These are phyloP conservation scores for Copsychus sechellarum DNA, from an alignment of 2,113 vertebrate species.

Conservation along the genomic window DNA sequence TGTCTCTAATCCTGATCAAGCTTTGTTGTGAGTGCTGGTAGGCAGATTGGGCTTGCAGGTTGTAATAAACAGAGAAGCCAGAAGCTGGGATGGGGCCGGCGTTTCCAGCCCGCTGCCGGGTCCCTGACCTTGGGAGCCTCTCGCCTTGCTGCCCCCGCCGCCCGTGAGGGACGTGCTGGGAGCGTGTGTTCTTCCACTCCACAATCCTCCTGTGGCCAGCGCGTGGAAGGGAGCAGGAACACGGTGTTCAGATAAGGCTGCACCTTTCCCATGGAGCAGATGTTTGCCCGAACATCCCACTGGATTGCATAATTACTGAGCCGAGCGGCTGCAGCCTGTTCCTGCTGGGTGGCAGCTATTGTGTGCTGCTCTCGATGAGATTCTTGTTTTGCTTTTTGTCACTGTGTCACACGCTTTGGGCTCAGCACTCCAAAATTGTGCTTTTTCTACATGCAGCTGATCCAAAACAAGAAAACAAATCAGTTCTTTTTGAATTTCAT, in stretches of 20 bases:
- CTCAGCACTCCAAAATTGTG: neutral
- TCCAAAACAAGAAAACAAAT: conserved; percentile 38
- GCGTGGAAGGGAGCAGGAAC: neutral
- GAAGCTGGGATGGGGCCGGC: neutral
- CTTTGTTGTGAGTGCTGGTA: neutral
- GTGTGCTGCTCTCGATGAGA: neutral
- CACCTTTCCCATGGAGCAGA: conserved; percentile 28
- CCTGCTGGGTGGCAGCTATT: neutral
- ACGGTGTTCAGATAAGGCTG: conserved; percentile 21
- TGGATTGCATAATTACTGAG: conserved; percentile 19
- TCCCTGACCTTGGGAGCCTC: neutral
- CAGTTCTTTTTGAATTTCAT: conserved; percentile 37
- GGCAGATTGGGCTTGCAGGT: neutral
- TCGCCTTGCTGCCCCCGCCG: fast-evolving
- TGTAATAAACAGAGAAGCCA: neutral
- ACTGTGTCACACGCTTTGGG: neutral
- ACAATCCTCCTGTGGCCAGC: neutral
- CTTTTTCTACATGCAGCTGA: neutral
- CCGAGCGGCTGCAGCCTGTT: neutral
- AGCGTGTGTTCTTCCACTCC: neutral
- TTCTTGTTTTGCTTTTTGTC: neutral
- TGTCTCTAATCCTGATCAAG: neutral
- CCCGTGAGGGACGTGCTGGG: neutral
- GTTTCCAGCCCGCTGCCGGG: fast-evolving
- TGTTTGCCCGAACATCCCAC: neutral